Conservation (phyloP, 2,888 invertebrate genomes). For the Apamea monoglypha region DNA sequence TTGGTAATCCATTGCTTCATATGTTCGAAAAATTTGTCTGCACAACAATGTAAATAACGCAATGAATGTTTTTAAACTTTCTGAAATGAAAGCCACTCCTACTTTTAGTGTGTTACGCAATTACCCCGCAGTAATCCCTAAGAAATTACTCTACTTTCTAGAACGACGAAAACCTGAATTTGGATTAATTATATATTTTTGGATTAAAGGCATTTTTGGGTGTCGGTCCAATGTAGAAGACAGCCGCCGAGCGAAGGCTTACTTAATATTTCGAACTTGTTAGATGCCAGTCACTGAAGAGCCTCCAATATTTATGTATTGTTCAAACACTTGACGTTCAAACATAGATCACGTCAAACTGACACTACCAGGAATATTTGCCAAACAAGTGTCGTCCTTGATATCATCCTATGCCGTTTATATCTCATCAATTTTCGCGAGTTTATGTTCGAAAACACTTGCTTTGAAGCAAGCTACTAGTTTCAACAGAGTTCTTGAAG, state of each 20-base stretch:
- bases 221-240: neutral
- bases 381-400: conserved; percentile 8
- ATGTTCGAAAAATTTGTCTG: neutral
- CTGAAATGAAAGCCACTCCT: neutral
- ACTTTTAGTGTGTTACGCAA: neutral
- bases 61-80: neutral
- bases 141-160: neutral
- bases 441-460: conserved; percentile 5
- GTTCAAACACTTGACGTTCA: conserved; percentile 16
- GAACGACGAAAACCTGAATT: neutral
- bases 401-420: neutral
- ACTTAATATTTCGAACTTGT: conserved; percentile 20
- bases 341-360: conserved; percentile 18
- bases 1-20: neutral
- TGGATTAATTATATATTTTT: neutral
- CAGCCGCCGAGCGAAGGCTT: neutral
- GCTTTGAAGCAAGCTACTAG: conserved; percentile 10
- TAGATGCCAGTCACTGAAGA: conserved; percentile 22
- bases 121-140: neutral
- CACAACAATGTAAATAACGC: neutral
- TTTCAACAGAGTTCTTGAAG: conserved; percentile 12
- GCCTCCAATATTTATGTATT: conserved; percentile 8
- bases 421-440: conserved; percentile 11
- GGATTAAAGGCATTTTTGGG: neutral
- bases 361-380: conserved; percentile 10